Evolutionary conservation across 2,888 invertebrate genomes (phyloP).

Genomic region (Latrodectus elegans): DNA sequence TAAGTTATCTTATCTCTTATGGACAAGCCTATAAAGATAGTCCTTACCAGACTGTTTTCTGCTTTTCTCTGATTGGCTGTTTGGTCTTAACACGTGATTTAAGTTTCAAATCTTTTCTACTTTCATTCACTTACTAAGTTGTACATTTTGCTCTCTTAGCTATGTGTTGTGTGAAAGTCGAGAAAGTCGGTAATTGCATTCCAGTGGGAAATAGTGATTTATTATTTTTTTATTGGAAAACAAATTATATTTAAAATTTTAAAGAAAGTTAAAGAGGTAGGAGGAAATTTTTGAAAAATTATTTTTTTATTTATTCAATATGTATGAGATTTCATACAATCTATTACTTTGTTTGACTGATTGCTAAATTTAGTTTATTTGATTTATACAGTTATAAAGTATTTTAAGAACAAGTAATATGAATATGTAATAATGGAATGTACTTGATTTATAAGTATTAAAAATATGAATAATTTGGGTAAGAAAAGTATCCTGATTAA

Average conservation of each 20-base stretch:
- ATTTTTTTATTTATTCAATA: background rate
- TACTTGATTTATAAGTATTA: no score
- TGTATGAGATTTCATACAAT: background rate
- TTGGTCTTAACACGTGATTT: constrained; percentile 20
- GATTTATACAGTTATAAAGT: no score
- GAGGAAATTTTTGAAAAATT: background rate
- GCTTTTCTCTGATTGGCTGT: constrained; percentile 26
- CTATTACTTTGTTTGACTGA: no score
- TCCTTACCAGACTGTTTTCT: background rate
- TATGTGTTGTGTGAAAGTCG: constrained; percentile 19
- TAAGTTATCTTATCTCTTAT: background rate
- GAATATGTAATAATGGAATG: no score
- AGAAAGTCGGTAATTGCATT: constrained; percentile 1
- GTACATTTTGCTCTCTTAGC: background rate
- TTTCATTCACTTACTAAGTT: background rate
- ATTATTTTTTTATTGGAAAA: constrained; percentile 31
- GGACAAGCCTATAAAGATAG: background rate
- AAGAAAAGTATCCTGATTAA: no score
- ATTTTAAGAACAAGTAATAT: no score
- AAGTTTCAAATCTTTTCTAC: background rate
- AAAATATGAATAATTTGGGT: no score
- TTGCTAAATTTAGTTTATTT: no score
- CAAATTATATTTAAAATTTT: constrained; percentile 30
- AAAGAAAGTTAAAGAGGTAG: background rate
- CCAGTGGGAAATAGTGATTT: background rate